phyloP scores from a whole-genome alignment of 2,797 vertebrate species.

The Balearica regulorum region DNA sequence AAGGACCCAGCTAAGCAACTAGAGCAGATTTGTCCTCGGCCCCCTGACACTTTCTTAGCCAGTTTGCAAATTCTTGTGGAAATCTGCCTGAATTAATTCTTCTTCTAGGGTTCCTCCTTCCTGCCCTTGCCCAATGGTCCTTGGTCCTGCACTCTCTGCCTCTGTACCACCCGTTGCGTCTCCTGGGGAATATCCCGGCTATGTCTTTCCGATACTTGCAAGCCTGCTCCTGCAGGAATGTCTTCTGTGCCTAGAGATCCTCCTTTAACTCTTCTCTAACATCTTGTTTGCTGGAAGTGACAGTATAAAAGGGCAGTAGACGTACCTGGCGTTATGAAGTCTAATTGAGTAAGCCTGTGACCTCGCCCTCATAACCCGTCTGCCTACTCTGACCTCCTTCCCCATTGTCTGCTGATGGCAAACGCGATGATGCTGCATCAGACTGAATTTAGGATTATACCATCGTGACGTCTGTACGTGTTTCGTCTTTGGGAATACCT shows the following conservation, averaged over 20 bases:
- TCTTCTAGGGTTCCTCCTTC: neutral
- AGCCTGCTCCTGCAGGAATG: neutral
- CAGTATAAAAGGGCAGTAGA: neutral
- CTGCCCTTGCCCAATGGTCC: neutral
- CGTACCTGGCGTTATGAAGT: neutral
- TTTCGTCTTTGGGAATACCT: neutral
- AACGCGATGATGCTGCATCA: neutral
- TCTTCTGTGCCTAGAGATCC: neutral
- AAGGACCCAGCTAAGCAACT: neutral
- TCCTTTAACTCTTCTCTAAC: neutral
- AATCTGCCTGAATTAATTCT: neutral
- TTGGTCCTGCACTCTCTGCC: neutral
- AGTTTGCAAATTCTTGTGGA: neutral
- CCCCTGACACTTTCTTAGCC: neutral
- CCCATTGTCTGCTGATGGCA: neutral
- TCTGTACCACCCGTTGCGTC: accelerated
- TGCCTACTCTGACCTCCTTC: neutral
- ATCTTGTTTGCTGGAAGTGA: neutral
- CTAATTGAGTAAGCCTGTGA: neutral
- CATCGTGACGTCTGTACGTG: accelerated
- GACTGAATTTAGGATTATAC: neutral
- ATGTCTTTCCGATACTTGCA: accelerated
- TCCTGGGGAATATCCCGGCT: neutral
- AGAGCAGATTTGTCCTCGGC: neutral
- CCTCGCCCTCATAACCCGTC: neutral